Evolutionary conservation across 2,888 invertebrate genomes (phyloP), one percentile per base, ranked within the genome.

Genomic region (Artemia sinica): DNA sequence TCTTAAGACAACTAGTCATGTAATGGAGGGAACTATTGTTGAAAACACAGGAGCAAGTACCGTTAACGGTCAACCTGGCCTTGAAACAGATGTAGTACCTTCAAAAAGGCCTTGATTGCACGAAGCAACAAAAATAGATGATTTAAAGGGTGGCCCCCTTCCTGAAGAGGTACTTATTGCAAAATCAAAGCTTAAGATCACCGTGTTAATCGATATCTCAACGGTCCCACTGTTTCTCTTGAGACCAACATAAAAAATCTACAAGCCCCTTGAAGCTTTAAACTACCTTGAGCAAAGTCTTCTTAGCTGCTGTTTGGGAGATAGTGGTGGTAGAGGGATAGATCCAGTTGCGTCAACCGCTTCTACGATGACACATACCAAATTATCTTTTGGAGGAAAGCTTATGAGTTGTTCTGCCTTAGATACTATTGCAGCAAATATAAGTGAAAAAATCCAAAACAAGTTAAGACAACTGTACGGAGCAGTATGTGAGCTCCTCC

Each of bases 361-460:
- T 13, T 14, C 58, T n/a, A 58, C n/a, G 14, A 6, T 58, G 58
- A 14, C 58, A 4, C 8, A n/a, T n/a, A 14, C n/a, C 14, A 14
- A 58, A 58, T 58, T 58, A 58, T 58, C 58, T 13, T n/a, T 58
- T 14, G 58, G 58, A 58, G 58, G 58, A 58, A 14, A 14, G n/a
- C 58, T 58, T 58, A 58, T 58, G 58, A 13, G 58, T 14, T 13
- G 58, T 8, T 58, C 58, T n/a, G 58, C 13, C 58, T n/a, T 58
- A 14, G 58, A 58, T 14, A 14, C 58, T 4, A 14, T 58, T 4
- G 9, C 10, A 58, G 58, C 58, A 58, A 14, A n/a, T 9, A 9
- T 58, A 14, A 8, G 14, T 58, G 58, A 58, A 58, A 10, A 58
- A 58, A 58, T 58, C n/a, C 58, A 58, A 58, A 18, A n/a, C n/a